phyloP scores from a whole-genome alignment of 2,888 invertebrate species.

The Patella ulyssiponensis region DNA sequence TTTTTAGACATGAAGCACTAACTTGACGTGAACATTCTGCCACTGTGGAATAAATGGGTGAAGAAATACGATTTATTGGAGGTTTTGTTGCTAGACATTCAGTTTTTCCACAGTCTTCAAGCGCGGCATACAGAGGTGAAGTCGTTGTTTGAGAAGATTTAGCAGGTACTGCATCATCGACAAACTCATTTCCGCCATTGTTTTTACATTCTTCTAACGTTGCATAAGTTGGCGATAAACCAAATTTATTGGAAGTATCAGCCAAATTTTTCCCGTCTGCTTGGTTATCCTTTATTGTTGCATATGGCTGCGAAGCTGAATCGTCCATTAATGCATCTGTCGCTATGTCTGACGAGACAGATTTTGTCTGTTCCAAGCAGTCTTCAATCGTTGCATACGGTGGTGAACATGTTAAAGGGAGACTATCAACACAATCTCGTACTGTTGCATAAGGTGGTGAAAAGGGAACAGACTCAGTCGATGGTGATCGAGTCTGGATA shows the following conservation, averaged over 20 bases:
- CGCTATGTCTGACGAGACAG: not conserved
- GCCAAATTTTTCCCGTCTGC: not conserved
- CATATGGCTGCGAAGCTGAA: too few species aligned
- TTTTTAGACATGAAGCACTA: not conserved
- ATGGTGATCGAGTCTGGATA: not conserved
- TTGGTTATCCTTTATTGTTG: not conserved
- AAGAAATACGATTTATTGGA: not conserved
- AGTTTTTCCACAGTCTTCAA: not conserved
- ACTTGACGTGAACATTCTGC: not conserved
- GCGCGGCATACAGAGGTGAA: not conserved
- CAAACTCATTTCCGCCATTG: too few species aligned
- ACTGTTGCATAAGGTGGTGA: slow-evolving; percentile 3
- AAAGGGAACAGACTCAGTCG: not conserved
- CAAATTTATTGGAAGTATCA: not conserved
- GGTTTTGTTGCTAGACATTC: not conserved
- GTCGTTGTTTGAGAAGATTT: not conserved
- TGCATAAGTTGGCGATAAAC: not conserved
- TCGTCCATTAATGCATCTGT: too few species aligned
- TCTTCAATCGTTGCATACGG: slow-evolving; percentile 7
- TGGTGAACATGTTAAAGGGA: not conserved
- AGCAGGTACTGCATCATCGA: not conserved
- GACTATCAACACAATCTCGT: not conserved
- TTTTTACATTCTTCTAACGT: not conserved
- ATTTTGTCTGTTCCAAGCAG: not conserved
- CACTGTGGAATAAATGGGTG: not conserved